These are phyloP conservation scores for Potorous gilbertii DNA, from an alignment of 2,797 vertebrate genomes.

Conservation along the genomic window DNA sequence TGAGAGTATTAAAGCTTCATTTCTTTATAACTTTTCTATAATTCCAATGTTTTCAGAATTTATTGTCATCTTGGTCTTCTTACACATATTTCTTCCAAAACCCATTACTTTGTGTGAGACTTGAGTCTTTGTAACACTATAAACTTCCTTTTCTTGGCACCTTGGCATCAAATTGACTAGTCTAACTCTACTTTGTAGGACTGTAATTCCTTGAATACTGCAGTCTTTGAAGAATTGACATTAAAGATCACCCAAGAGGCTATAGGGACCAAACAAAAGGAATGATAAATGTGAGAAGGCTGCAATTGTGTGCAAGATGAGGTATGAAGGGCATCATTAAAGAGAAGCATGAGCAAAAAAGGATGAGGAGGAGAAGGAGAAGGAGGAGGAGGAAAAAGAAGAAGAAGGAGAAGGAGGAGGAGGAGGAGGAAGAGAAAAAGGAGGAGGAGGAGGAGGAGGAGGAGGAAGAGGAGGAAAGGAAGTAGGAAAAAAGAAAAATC, in stretches of 20 bases:
- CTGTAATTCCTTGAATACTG: not conserved
- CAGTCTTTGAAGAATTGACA: not conserved
- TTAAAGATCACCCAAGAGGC: not conserved
- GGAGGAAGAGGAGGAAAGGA: too few species aligned
- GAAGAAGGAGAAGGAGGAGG: rapidly evolving
- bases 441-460: rapidly evolving
- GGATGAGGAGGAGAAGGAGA: rapidly evolving
- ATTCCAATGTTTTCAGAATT: constrained; percentile 24
- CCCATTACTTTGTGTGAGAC: not conserved
- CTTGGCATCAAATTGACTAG: not conserved
- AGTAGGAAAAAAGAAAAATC: not conserved
- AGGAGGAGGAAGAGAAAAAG: rapidly evolving
- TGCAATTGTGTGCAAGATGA: not conserved
- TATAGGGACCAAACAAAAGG: not conserved
- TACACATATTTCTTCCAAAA: not conserved
- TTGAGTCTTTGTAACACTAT: not conserved
- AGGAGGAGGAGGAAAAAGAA: rapidly evolving
- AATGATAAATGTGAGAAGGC: not conserved
- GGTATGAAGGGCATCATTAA: not conserved
- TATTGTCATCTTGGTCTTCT: constrained; percentile 27
- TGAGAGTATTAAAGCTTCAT: constrained; percentile 7
- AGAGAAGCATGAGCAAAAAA: too few species aligned
- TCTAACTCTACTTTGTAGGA: not conserved
- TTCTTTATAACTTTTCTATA: constrained; percentile 44
- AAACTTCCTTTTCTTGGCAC: not conserved